Percentiles rank a stretch among this genome's conserved stretches.
Conservation (phyloP, 2,888 invertebrate species). For the Noctuana brunneofusca region DNA sequence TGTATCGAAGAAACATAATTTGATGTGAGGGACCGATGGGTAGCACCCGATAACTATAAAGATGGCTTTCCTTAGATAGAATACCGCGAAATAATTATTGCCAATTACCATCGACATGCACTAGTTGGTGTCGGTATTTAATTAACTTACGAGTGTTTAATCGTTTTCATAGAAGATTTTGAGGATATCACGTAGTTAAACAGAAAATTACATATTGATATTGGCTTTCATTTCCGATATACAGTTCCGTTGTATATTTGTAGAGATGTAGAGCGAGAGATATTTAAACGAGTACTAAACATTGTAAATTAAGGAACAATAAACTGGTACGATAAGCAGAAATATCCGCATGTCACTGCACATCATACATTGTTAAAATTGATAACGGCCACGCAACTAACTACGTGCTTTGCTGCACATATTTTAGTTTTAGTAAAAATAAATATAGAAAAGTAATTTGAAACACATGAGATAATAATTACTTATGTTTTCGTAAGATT, state of each 20-base stretch:
- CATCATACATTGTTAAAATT: not conserved
- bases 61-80: conserved; percentile 55
- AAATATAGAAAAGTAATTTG: not conserved
- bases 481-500: not conserved
- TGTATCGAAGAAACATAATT: conserved; percentile 34
- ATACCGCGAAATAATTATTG: conserved; percentile 58
- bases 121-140: conserved; percentile 52
- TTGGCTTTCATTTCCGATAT: conserved; percentile 1
- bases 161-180: conserved; percentile 30
- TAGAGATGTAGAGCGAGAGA: too few relatives aligned
- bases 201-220: conserved; percentile 14
- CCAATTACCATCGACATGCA: conserved; percentile 54
- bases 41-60: conserved; percentile 45
- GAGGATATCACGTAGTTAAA: conserved; percentile 18
- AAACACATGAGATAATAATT: not conserved
- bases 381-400: not conserved
- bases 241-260: not conserved
- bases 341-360: not conserved
- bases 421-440: not conserved
- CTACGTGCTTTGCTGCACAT: not conserved
- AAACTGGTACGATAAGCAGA: not conserved
- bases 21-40: conserved; percentile 34
- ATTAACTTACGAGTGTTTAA: conserved; percentile 41
- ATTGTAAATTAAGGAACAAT: not conserved
- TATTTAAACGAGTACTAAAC: not conserved